Conservation (phyloP, 1,140 invertebrate species). For the Drosophila lacteicornis region DNA sequence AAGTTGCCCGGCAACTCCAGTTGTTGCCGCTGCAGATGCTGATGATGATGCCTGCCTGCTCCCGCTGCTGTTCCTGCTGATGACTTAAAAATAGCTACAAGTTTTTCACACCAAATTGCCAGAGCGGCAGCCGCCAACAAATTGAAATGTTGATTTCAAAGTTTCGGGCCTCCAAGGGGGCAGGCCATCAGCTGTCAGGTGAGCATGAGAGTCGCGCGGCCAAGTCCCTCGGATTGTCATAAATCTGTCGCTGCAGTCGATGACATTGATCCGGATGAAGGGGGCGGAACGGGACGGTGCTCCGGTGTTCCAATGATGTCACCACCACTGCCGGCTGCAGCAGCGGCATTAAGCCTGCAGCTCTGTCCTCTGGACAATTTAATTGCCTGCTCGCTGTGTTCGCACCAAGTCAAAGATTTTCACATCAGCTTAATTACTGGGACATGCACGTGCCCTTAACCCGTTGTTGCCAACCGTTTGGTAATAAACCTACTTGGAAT, state of each 20-base stretch:
- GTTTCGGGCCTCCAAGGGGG: slow-evolving; percentile 42
- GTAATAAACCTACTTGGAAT: not conserved
- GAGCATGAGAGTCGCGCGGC: slow-evolving; percentile 38
- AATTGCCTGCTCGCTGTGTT: slow-evolving; percentile 72
- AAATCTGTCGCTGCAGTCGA: slow-evolving; percentile 71
- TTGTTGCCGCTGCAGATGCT: slow-evolving; percentile 13
- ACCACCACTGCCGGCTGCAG: not conserved
- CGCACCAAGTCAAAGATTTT: slow-evolving; percentile 73
- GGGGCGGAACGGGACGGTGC: not conserved
- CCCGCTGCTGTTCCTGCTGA: slow-evolving; percentile 14
- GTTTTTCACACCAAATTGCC: slow-evolving; percentile 77
- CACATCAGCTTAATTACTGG: slow-evolving; percentile 73
- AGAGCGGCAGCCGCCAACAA: slow-evolving; percentile 57
- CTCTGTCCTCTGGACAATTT: slow-evolving; percentile 61
- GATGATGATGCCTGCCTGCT: not conserved
- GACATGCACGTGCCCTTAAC: slow-evolving; percentile 5
- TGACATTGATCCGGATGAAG: slow-evolving; percentile 47
- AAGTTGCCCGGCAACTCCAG: slow-evolving; percentile 40
- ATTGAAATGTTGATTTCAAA: slow-evolving; percentile 81
- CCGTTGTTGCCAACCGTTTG: not conserved
- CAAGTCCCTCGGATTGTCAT: slow-evolving; percentile 55
- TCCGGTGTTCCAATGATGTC: slow-evolving; percentile 1
- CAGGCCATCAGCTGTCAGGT: slow-evolving; percentile 64
- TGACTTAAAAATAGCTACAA: slow-evolving; percentile 72
- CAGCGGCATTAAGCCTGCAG: slow-evolving; percentile 49